Base-by-base conservation (phyloP, 2,797 vertebrate species). In the Holocentrus rufus region DNA sequence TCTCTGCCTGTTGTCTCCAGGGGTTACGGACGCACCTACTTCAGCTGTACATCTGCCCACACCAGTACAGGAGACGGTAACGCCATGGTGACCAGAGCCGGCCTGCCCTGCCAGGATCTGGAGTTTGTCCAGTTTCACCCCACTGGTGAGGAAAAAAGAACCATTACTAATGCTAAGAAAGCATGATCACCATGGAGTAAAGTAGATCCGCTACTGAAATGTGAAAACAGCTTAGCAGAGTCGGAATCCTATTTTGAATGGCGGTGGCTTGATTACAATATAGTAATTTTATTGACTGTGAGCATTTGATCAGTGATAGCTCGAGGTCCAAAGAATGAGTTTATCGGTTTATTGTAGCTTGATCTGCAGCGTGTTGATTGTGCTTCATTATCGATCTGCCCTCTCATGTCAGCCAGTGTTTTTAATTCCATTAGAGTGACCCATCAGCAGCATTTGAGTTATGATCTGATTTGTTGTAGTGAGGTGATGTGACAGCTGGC, bases 81-180 rank as follows among this genome's bases (percentile, higher is more conserved):
- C 2, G 97, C 97, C 14, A 98, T 99, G 96, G 93, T 99, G 64
- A 97, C 97, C 55, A 93, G 98, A 85, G 98, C 97, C 17, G 97
- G 97, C 2, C 94, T 99, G 67, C 96, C 98, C 64, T 98, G 96
- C 88, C 98, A 99, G 90, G 98, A 99, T 85, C 83, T 99, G 62
- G 98, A 99, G 86, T 99, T 99, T 65, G 96, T 99, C 53, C 98
- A 99, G 94, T 99, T 99, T 81, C 98, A 99, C 86, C 98, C 98
- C 57, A 99, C 98, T 90, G 98, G 98, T 99, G 89, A 88, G 85
- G 85, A 27, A 60, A 77, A 34, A 7, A 5, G 4, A 34, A 39
- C 15, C 8, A 58, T 52, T 64, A 15, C 20, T 25, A 25, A 25
- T 8, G 1, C 17, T 1, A 36, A 7, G 18, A 34, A 7, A 57